Percentiles rank a stretch among this genome's conserved stretches.
Conservation (phyloP, 2,113 vertebrate genomes). For the Canis aureus region DNA sequence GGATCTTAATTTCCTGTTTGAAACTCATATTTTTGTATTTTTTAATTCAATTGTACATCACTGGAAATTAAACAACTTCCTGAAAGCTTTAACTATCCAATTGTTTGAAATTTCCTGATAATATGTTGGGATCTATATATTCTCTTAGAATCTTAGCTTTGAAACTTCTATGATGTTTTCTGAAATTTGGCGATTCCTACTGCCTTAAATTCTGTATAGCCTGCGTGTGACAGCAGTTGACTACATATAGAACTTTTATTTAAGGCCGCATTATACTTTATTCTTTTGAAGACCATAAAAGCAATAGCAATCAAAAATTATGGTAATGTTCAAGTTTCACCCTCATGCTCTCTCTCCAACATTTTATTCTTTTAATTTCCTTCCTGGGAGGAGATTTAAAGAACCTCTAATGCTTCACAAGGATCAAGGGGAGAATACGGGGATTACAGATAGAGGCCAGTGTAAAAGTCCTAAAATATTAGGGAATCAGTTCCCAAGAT, state of each 20-base stretch:
- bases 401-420: not conserved
- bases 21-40: slow-evolving; percentile 21
- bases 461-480: slow-evolving; percentile 30
- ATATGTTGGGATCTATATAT: not conserved
- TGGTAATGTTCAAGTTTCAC: not conserved
- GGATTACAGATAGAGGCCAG: not conserved
- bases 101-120: not conserved
- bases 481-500: not conserved
- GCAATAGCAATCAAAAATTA: slow-evolving; percentile 13
- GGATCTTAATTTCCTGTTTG: slow-evolving; percentile 2
- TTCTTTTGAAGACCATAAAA: slow-evolving; percentile 45
- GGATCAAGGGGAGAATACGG: not conserved
- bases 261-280: not conserved
- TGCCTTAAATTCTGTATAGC: not conserved
- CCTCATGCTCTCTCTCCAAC: not conserved
- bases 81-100: not conserved
- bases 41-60: not conserved
- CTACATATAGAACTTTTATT: slow-evolving; percentile 8
- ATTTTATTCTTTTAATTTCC: slow-evolving; percentile 45
- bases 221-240: not conserved
- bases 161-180: slow-evolving; percentile 1
- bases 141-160: not conserved
- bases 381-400: slow-evolving; percentile 16
- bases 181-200: slow-evolving; percentile 17
- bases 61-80: not conserved